Evolutionary conservation across 2,888 invertebrate species (phyloP), one percentile per base, ranked within the genome.

Genomic region (Dorcus hopei): DNA sequence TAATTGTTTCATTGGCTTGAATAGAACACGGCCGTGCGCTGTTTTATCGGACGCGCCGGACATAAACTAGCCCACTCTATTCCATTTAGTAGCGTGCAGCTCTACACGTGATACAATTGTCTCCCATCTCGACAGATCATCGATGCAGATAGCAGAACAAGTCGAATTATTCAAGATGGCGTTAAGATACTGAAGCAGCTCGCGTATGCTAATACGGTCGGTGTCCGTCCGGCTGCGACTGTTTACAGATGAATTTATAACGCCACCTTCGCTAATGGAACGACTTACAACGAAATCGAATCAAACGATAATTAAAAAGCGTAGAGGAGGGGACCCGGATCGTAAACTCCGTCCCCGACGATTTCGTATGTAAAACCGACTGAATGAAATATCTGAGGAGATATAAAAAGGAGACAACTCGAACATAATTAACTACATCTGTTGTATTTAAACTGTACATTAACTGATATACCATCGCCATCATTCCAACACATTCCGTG

Each of bases 151-250:
- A 76, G 70, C 65, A 61, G 67, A 72, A 72, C 72, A 74, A 71
- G 72, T 68, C 66, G 71, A 73, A 75, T 76, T 74, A 75, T 75
- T 75, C 74, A 75, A 75, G 76, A 74, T 76, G 73, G 74, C 74
- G 73, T 74, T 73, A 69, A 71, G 71, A 72, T 72, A 73, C 70
- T 68, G 61, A 50, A 45, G 49, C 62, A 65, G 64, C 62, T 61
- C 64, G 65, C 64, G 68, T 71, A 72, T 73, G 72, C 70, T 73
- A 73, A 72, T 72, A 68, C 63, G 65, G 58, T 56, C 57, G 56
- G 65, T 65, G 63, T 67, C 65, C 51, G 49, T 40, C 53, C 16
- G 49, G 38, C 58, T 40, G 47, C 38, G 47, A 38, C 57, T 57
- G 52, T 57, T 57, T 47, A 52, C 54, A n/a, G 57, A 58, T 51